Evolutionary conservation across 1,140 invertebrate genomes (phyloP), one percentile per base, ranked within the genome.

Genomic region (Trichonephila clavata): DNA sequence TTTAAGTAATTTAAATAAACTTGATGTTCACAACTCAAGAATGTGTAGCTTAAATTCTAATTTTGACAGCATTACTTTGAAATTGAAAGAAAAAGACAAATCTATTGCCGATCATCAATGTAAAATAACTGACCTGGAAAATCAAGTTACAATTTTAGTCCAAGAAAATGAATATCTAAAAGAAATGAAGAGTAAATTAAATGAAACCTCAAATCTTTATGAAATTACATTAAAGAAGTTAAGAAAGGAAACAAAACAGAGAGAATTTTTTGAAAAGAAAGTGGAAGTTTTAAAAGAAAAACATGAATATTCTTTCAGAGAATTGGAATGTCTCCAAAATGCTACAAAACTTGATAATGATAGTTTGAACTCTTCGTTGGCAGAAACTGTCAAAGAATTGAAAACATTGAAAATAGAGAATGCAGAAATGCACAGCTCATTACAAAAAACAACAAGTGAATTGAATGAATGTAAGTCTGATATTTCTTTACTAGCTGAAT

Each of bases 401-500:
- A 77, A 39, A 77, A 39, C 18, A 32, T 39, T 77, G 32, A 77
- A 77, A 16, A 32, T 18, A 77, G 20, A 77, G 27, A 32, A 77
- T 77, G 16, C 14, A 77, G 27, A 77, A 77, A 32, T 32, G 16
- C 7, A 77, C 18, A 32, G 27, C 18, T 32, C 32, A 18, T 20
- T 77, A 77, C 13, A 39, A 32, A 77, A 77, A 77, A 77, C 27
- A 14, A 77, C 27, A 5, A 20, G 20, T 39, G 71, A 77, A 77
- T 20, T 77, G 27, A 77, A 77, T 32, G 32, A 77, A 18, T 32
- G 24, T 13, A 77, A 77, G 14, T 18, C 27, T 32, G 24, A 39
- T 4, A 20, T 77, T 77, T 77, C 71, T 77, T 32, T 77, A 13
- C 27, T 77, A 18, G 27, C 94, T 96, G 43, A 90, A 94, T 93